Evolutionary conservation across 2,888 invertebrate species (phyloP).

Genomic region (Lordiphosa fenestrarum): DNA sequence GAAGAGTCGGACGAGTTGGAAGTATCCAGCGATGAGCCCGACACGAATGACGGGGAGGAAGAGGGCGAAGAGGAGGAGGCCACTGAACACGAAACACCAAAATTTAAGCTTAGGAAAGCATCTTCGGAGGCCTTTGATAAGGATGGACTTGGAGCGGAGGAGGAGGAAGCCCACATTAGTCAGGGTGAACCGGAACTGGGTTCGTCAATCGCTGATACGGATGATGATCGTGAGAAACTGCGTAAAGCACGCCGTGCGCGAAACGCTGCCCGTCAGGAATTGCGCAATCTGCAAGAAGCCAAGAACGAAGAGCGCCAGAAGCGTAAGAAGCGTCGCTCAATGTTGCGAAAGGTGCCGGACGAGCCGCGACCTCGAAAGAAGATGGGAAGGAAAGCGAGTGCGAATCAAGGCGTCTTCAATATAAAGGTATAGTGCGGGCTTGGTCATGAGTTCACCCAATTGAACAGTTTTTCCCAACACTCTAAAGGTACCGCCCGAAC

Average conservation of each 20-base stretch:
- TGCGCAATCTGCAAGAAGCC: slow-evolving; percentile 35
- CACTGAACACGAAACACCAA: not conserved
- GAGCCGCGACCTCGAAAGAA: slow-evolving; percentile 2
- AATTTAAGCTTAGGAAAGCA: too few species aligned
- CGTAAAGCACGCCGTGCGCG: slow-evolving; percentile 29
- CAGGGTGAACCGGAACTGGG: not conserved
- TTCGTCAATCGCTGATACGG: not conserved
- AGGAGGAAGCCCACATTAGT: not conserved
- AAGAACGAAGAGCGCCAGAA: slow-evolving; percentile 21
- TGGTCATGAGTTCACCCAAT: too few species aligned
- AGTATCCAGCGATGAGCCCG: slow-evolving; percentile 52
- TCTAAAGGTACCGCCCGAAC: slow-evolving; percentile 41
- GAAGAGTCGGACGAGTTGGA: slow-evolving; percentile 30
- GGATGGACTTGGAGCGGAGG: not conserved
- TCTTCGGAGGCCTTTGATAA: too few species aligned
- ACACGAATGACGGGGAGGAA: slow-evolving; percentile 30
- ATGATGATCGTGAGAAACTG: slow-evolving; percentile 2
- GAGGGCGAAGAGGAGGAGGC: slow-evolving; percentile 26
- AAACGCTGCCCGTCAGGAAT: slow-evolving; percentile 40
- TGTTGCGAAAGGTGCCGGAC: slow-evolving; percentile 1
- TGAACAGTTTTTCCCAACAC: too few species aligned
- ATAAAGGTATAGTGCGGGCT: slow-evolving; percentile 28
- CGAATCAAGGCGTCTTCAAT: slow-evolving; percentile 41
- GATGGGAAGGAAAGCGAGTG: slow-evolving; percentile 2
- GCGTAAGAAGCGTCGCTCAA: slow-evolving; percentile 22